phyloP scores from a whole-genome alignment of 2,797 vertebrate genomes.

The Aulostomus chinensis region DNA sequence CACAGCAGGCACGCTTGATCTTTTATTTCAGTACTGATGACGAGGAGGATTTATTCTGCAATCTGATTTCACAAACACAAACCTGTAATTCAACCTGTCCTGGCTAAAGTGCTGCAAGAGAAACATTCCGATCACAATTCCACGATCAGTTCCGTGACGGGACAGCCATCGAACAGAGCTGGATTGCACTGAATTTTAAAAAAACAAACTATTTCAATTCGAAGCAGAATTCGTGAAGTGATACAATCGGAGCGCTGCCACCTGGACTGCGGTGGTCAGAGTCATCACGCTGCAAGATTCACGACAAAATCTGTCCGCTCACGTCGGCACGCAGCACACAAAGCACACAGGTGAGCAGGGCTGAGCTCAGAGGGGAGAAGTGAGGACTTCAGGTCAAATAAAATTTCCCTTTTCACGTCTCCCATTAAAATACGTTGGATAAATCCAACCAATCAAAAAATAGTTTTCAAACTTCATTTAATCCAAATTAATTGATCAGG shows the following conservation, averaged over 20 bases:
- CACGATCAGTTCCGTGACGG: slow-evolving; percentile 7
- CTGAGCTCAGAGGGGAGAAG: not conserved
- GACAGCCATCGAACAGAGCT: slow-evolving; percentile 17
- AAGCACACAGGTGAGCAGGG: slow-evolving; percentile 14
- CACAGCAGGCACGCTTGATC: slow-evolving; percentile 21
- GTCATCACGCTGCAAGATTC: slow-evolving; percentile 3
- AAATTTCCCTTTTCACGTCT: no score
- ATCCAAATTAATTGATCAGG: no score
- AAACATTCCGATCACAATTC: slow-evolving; percentile 42
- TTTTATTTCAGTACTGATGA: slow-evolving; percentile 1
- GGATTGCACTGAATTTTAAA: slow-evolving; percentile 47
- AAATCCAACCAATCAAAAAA: no score
- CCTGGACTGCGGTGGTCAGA: slow-evolving; percentile 15
- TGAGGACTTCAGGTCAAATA: no score
- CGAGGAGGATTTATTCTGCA: slow-evolving; percentile 5
- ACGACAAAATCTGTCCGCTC: no score
- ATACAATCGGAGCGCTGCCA: not conserved
- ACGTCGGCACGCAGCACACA: slow-evolving; percentile 13
- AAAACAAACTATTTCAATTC: slow-evolving; percentile 7
- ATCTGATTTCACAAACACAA: slow-evolving; percentile 12
- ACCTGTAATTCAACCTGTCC: slow-evolving; percentile 13
- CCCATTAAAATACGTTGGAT: no score
- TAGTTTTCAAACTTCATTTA: no score
- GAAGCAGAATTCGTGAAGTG: not conserved
- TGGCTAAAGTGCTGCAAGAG: slow-evolving; percentile 77